Percentiles rank a stretch among this genome's conserved stretches.
Conservation (phyloP, 2,888 invertebrate genomes). For the Dione juno region DNA sequence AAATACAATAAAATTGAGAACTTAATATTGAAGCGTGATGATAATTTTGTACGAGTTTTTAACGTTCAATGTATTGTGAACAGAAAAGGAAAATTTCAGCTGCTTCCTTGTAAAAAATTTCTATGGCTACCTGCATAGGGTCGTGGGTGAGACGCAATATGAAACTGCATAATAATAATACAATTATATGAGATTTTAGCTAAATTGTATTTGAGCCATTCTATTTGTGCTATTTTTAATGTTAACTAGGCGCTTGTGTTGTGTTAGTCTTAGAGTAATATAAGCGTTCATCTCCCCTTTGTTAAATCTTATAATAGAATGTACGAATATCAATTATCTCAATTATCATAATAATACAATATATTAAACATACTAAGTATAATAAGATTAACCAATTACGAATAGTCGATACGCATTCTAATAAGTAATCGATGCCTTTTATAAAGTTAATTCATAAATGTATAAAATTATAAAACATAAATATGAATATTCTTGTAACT, state of each 20-base stretch:
- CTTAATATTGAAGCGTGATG: slow-evolving; percentile 41
- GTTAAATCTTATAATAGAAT: slow-evolving; percentile 18
- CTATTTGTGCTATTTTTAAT: slow-evolving; percentile 75
- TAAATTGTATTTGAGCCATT: slow-evolving; percentile 73
- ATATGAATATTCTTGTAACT: slow-evolving; percentile 23
- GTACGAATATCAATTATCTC: slow-evolving; percentile 16
- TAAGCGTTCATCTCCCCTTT: slow-evolving; percentile 58
- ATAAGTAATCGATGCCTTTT: slow-evolving; percentile 31
- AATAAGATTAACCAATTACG: slow-evolving; percentile 19
- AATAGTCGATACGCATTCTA: slow-evolving; percentile 21
- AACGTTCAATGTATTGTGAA: slow-evolving; percentile 51
- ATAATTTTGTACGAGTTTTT: slow-evolving; percentile 75
- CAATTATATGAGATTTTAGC: slow-evolving; percentile 69
- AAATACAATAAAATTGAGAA: slow-evolving; percentile 79
- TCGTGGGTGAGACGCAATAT: slow-evolving; percentile 63
- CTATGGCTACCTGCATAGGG: slow-evolving; percentile 33
- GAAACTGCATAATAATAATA: slow-evolving; percentile 65
- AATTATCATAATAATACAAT: slow-evolving; percentile 29
- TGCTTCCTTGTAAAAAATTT: slow-evolving; percentile 41
- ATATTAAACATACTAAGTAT: slow-evolving; percentile 16
- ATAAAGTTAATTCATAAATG: slow-evolving; percentile 21
- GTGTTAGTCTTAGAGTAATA: slow-evolving; percentile 71
- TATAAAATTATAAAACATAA: slow-evolving; percentile 14
- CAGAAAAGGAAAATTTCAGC: slow-evolving; percentile 33
- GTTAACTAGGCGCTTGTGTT: slow-evolving; percentile 79